Percentiles rank a stretch among this genome's conserved stretches.
Conservation (phyloP, 2,888 invertebrate genomes). For the Coenonympha arcania region DNA sequence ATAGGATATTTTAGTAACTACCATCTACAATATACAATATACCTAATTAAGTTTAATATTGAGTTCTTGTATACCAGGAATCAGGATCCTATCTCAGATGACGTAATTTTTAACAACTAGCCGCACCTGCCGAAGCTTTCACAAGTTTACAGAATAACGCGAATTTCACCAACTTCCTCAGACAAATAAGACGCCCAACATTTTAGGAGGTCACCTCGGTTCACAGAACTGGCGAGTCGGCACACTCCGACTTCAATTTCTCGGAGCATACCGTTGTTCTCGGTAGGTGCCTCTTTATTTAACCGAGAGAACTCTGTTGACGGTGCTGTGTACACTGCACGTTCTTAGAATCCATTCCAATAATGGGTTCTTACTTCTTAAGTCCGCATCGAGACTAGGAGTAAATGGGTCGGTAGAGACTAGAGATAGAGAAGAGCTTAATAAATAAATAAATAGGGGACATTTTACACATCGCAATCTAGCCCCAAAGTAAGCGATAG, state of each 20-base stretch:
- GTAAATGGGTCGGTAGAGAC: slow-evolving; percentile 3
- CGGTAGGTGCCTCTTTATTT: slow-evolving; percentile 43
- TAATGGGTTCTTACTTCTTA: slow-evolving; percentile 33
- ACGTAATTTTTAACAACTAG: too few species aligned
- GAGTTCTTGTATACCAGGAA: too few species aligned
- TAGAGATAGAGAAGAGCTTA: too few species aligned
- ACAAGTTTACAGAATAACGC: slow-evolving; percentile 5
- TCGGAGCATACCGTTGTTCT: slow-evolving; percentile 50
- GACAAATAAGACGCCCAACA: slow-evolving; percentile 6
- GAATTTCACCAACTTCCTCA: slow-evolving; percentile 15
- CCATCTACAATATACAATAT: too few species aligned
- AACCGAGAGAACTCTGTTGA: slow-evolving; percentile 37
- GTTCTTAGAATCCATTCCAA: slow-evolving; percentile 37
- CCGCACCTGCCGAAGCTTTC: neutral
- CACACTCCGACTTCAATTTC: slow-evolving; percentile 52
- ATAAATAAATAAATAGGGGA: too few species aligned
- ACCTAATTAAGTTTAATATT: neutral
- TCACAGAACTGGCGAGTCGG: slow-evolving; percentile 45
- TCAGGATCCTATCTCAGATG: too few species aligned
- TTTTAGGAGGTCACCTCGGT: slow-evolving; percentile 40
- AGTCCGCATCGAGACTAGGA: slow-evolving; percentile 17
- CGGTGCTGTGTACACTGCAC: slow-evolving; percentile 37
- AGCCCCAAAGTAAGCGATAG: too few species aligned
- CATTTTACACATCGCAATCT: too few species aligned
- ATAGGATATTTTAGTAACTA: too few species aligned